Conservation (phyloP, 1,140 invertebrate species). For the Euura lappo region DNA sequence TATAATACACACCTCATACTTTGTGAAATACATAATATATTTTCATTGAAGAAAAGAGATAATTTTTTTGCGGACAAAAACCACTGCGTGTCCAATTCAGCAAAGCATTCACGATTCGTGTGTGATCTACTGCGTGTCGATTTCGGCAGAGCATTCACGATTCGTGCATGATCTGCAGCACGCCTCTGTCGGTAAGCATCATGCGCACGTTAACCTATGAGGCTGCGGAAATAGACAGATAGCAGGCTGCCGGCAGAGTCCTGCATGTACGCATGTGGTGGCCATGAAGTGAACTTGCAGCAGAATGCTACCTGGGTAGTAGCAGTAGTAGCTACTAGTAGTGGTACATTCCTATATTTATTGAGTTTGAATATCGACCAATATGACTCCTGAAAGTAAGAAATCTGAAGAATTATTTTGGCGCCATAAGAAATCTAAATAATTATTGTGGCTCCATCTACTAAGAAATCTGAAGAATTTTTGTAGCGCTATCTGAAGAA, state of each 20-base stretch:
- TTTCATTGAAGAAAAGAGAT: background rate
- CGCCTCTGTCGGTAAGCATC: background rate
- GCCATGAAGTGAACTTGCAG: background rate
- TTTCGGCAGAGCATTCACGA: background rate
- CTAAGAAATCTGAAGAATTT: no score
- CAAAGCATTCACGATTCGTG: no score
- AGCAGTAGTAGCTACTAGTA: no score
- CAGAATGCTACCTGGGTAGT: background rate
- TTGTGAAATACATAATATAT: background rate
- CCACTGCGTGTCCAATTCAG: background rate
- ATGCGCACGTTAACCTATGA: background rate
- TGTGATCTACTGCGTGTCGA: background rate
- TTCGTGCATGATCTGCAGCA: background rate
- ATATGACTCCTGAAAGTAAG: no score
- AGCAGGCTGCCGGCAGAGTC: background rate
- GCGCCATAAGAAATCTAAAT: no score
- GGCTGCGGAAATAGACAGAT: background rate
- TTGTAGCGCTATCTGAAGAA: no score
- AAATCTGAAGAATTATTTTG: no score
- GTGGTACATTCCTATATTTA: no score
- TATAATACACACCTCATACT: background rate
- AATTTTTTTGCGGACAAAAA: background rate
- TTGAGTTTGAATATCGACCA: no score
- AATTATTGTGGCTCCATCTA: no score
- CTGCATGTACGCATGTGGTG: background rate